Percentiles rank a stretch among this genome's conserved stretches.
Conservation (phyloP, 2,888 invertebrate genomes). For the Drosophila melanosoma region DNA sequence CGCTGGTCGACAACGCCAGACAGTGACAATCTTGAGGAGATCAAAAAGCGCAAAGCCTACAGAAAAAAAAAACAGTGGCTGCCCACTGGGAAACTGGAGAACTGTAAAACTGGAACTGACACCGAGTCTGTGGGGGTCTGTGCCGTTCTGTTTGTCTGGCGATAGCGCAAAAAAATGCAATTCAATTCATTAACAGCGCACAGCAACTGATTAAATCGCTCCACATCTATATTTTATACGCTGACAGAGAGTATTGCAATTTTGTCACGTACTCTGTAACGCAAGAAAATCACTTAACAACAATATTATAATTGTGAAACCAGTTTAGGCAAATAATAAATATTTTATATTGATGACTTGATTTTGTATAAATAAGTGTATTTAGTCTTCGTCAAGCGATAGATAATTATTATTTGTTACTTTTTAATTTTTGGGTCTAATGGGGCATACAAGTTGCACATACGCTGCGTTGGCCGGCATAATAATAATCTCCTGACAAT, state of each 20-base stretch:
- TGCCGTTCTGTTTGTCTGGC: conserved; percentile 52
- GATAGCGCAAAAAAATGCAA: conserved; percentile 61
- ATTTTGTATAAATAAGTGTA: neutral
- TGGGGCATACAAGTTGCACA: conserved; percentile 55
- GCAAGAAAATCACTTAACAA: neutral
- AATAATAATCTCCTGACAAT: conserved; percentile 65
- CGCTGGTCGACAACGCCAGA: conserved; percentile 55
- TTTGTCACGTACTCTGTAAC: neutral
- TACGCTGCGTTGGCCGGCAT: conserved; percentile 40
- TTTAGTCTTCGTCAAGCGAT: neutral
- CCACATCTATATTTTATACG: conserved; percentile 50
- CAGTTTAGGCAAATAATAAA: neutral
- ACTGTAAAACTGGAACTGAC: conserved; percentile 30
- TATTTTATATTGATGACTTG: neutral
- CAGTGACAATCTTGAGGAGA: conserved; percentile 70
- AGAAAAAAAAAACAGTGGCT: conserved; percentile 48
- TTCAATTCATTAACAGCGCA: conserved; percentile 76
- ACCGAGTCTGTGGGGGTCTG: conserved; percentile 14
- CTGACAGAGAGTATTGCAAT: neutral
- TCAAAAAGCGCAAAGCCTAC: conserved; percentile 75
- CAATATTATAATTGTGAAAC: neutral
- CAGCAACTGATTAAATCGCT: conserved; percentile 70
- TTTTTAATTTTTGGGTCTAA: conserved; percentile 45
- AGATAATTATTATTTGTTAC: neutral
- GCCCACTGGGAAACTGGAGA: conserved; percentile 52